Conservation (phyloP, 2,113 vertebrate genomes). For the Nymphicus hollandicus region DNA sequence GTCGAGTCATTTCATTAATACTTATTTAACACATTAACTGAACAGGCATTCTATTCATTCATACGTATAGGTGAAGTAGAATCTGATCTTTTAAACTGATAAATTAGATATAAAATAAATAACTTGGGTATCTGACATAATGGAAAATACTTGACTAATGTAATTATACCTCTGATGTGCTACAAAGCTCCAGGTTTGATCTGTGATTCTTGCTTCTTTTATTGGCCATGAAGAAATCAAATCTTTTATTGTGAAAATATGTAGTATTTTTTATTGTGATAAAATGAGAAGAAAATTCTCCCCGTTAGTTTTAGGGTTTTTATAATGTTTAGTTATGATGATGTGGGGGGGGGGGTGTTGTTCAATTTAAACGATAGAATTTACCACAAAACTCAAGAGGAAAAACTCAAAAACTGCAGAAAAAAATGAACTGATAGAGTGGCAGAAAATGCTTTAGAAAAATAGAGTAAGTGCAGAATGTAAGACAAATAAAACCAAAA, state of each 20-base stretch:
- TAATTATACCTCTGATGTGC: background rate
- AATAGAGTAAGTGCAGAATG: background rate
- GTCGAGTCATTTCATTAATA: background rate
- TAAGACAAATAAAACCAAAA: background rate
- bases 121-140: background rate
- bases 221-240: background rate
- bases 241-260: background rate
- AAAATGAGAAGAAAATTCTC: background rate
- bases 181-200: background rate
- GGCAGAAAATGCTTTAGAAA: background rate
- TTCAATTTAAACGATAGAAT: background rate
- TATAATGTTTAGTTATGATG: background rate
- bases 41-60: background rate
- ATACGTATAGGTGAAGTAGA: background rate
- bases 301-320: background rate
- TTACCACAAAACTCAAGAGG: background rate
- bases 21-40: background rate
- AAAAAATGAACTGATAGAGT: background rate
- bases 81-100: background rate
- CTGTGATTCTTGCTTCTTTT: background rate
- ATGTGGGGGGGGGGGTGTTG: background rate
- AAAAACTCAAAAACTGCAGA: background rate
- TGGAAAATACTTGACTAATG: background rate
- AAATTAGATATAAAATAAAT: background rate
- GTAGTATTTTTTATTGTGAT: background rate